phyloP scores from a whole-genome alignment of 2,113 vertebrate species.

The Pteruthius melanotis region DNA sequence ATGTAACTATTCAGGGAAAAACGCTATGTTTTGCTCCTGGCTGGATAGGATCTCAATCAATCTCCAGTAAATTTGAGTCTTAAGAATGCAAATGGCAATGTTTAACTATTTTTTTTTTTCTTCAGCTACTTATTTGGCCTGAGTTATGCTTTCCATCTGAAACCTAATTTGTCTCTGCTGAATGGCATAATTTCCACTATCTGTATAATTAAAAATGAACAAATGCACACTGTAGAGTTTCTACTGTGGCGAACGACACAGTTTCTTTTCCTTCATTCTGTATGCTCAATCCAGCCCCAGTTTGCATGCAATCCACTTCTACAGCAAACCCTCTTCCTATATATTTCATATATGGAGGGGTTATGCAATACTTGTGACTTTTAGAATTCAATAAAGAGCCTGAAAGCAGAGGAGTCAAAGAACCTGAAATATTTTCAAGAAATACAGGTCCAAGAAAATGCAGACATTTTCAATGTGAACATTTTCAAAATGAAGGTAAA shows the following conservation, averaged over 20 bases:
- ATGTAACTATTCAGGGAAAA: background rate
- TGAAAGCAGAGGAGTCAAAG: background rate
- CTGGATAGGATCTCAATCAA: background rate
- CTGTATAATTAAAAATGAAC: background rate
- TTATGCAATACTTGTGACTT: background rate
- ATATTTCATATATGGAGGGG: background rate
- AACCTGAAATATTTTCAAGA: background rate
- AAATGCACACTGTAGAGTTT: background rate
- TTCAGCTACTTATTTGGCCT: background rate
- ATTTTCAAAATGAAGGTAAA: slow-evolving; percentile 7
- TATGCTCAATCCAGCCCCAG: background rate
- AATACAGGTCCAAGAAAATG: background rate
- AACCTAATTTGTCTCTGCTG: background rate
- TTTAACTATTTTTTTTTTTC: background rate
- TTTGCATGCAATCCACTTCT: background rate
- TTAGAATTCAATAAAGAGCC: background rate
- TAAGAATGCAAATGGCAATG: background rate
- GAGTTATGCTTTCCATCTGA: background rate
- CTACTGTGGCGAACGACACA: background rate
- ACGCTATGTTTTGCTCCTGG: background rate
- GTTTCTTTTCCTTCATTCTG: background rate
- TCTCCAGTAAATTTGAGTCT: background rate
- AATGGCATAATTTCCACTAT: background rate
- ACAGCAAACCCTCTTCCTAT: background rate
- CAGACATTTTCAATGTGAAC: background rate